A percentile compares a stretch with the other conserved stretches of the same genome.
Conservation (phyloP, 2,888 invertebrate species). For the Elegia similella region DNA sequence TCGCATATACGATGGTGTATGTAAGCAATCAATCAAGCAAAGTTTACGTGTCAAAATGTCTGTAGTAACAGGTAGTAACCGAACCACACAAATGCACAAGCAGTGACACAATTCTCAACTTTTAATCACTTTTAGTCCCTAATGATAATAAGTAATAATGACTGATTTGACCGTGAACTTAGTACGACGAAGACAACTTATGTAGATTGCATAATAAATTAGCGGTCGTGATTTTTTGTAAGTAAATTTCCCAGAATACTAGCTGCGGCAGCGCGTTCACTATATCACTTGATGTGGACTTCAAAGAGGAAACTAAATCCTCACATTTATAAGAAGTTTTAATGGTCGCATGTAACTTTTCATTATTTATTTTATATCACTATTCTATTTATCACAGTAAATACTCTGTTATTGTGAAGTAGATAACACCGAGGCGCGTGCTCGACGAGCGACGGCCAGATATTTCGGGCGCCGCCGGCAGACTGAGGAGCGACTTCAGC, state of each 20-base stretch:
- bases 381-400: slow-evolving; percentile 12
- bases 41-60: slow-evolving; percentile 21
- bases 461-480: slow-evolving; percentile 41
- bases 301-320: background rate
- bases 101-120: background rate
- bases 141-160: background rate
- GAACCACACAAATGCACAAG: background rate
- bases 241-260: slow-evolving; percentile 13
- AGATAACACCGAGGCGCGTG: background rate
- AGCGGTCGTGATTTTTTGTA: slow-evolving; percentile 15
- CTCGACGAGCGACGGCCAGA: slow-evolving; percentile 24
- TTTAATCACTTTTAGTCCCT: background rate
- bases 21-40: background rate
- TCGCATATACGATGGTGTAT: background rate
- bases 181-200: slow-evolving; percentile 27
- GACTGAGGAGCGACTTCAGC: slow-evolving; percentile 28
- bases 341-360: background rate
- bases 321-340: background rate
- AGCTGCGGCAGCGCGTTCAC: background rate
- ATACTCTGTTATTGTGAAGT: background rate
- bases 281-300: background rate
- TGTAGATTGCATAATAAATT: slow-evolving; percentile 25
- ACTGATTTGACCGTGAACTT: slow-evolving; percentile 1
- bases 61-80: background rate
- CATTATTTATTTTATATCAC: background rate